Conservation (phyloP, 2,797 vertebrate species). For the Anguilla anguilla region DNA sequence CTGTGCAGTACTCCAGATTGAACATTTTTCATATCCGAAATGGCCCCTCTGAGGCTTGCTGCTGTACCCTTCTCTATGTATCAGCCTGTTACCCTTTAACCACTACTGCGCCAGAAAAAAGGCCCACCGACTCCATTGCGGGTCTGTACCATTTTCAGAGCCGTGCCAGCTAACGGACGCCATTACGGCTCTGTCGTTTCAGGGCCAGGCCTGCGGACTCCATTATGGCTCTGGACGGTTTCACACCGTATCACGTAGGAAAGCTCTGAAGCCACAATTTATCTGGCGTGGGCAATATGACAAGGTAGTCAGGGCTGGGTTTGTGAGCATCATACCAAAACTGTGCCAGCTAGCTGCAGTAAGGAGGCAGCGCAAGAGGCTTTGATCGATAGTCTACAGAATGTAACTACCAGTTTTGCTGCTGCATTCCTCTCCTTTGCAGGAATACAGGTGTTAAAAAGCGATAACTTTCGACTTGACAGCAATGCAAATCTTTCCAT, state of each 20-base stretch:
- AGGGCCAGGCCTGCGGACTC: no score
- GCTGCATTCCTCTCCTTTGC: background rate
- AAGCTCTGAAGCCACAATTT: background rate
- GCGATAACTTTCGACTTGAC: background rate
- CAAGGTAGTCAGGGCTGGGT: background rate
- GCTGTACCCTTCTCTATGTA: background rate
- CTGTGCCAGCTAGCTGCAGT: background rate
- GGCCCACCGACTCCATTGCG: no score
- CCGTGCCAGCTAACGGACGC: no score
- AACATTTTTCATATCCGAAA: background rate
- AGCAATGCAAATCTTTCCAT: background rate
- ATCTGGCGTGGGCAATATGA: background rate
- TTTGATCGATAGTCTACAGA: background rate
- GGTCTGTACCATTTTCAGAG: no score
- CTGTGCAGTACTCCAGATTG: background rate
- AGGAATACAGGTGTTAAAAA: background rate
- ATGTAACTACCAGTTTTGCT: background rate
- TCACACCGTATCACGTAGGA: no score
- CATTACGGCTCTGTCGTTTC: no score
- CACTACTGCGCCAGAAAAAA: background rate
- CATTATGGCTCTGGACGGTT: background rate
- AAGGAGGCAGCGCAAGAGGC: background rate
- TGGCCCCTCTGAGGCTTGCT: background rate
- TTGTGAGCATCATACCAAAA: background rate
- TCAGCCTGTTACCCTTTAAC: background rate